phyloP scores from a whole-genome alignment of 92 coral and sea anemone genomes.

The Nematostella vectensis region DNA sequence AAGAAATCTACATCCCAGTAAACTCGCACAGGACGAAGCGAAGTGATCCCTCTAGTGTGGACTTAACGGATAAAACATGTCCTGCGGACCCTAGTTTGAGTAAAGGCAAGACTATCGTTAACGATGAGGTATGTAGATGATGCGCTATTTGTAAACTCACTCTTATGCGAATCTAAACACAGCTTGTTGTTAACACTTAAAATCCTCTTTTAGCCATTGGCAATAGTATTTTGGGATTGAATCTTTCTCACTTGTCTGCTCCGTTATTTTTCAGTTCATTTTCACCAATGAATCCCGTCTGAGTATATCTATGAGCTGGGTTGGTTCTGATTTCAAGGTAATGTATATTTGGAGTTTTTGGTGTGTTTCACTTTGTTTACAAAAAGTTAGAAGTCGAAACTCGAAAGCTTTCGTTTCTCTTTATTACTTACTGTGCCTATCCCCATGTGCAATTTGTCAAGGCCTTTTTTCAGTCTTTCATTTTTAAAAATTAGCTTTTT shows the following conservation, averaged over 20 bases:
- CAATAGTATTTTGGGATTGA: too few relatives aligned
- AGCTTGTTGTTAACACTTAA: background rate
- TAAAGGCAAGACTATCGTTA: background rate
- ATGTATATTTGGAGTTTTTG: too few relatives aligned
- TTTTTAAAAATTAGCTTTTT: too few relatives aligned
- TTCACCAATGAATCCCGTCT: slow-evolving; percentile 36
- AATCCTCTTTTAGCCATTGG: background rate
- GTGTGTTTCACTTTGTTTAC: too few relatives aligned
- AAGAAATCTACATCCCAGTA: background rate
- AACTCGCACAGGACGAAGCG: background rate
- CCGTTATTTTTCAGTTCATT: slow-evolving; percentile 30
- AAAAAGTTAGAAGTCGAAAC: too few relatives aligned
- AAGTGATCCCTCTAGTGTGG: background rate
- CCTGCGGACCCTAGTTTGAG: background rate
- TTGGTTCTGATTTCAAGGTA: slow-evolving; percentile 34
- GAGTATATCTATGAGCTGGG: slow-evolving; percentile 61
- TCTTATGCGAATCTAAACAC: too few relatives aligned
- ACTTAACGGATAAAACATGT: background rate
- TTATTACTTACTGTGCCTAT: too few relatives aligned
- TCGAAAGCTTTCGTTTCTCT: too few relatives aligned
- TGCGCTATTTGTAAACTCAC: too few relatives aligned
- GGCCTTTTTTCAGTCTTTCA: too few relatives aligned
- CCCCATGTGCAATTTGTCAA: too few relatives aligned
- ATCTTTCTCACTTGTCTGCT: too few relatives aligned
- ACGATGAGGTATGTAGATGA: slow-evolving; percentile 2